phyloP scores from a whole-genome alignment of 2,888 invertebrate genomes.

The Brachycybe producta region DNA sequence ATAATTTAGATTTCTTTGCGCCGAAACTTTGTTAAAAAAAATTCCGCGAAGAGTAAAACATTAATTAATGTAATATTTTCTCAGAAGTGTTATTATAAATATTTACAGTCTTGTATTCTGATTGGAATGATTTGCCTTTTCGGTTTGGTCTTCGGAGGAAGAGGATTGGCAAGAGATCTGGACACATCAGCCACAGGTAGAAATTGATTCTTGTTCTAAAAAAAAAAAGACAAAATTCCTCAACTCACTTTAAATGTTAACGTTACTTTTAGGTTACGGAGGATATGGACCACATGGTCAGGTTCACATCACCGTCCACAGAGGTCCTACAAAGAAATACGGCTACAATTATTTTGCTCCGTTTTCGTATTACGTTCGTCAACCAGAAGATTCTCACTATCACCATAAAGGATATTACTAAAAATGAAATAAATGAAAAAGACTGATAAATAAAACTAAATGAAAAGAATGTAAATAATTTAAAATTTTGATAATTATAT shows the following conservation, averaged over 20 bases:
- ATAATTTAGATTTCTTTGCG: too few relatives aligned
- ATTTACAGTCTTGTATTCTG: too few relatives aligned
- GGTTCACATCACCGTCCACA: slow-evolving; percentile 20
- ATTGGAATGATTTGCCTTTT: too few relatives aligned
- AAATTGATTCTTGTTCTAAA: too few relatives aligned
- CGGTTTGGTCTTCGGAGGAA: too few relatives aligned
- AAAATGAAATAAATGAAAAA: not conserved
- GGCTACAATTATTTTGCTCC: slow-evolving; percentile 20
- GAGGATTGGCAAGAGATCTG: too few relatives aligned
- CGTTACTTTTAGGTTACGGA: not conserved
- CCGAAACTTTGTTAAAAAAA: too few relatives aligned
- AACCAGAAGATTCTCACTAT: slow-evolving; percentile 19
- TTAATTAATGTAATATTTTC: too few relatives aligned
- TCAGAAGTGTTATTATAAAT: too few relatives aligned
- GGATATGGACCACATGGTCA: slow-evolving; percentile 11
- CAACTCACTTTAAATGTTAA: too few relatives aligned
- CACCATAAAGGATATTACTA: slow-evolving; percentile 12
- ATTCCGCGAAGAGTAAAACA: too few relatives aligned
- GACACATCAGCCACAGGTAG: slow-evolving; percentile 12
- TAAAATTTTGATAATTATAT: not conserved
- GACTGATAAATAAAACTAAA: not conserved
- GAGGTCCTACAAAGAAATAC: slow-evolving; percentile 19
- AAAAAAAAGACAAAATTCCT: too few relatives aligned
- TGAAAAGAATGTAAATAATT: not conserved
- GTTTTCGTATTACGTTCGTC: slow-evolving; percentile 20